Base-by-base conservation (phyloP, 2,888 invertebrate genomes). In the Acanthopleura granulata region DNA sequence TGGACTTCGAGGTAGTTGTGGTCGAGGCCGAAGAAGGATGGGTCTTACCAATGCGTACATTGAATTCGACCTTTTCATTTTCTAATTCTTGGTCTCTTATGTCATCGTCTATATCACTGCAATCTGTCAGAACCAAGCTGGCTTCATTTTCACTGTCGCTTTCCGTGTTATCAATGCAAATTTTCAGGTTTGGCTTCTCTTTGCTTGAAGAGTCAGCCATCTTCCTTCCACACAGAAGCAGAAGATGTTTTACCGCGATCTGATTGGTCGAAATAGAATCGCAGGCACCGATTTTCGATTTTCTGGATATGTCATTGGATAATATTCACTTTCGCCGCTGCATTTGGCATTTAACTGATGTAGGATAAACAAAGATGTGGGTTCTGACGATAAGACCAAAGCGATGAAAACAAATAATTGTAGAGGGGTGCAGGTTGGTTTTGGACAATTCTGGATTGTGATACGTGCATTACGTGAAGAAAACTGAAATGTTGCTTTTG, bases 161-260 rank as follows among this genome's bases (percentile, higher is more conserved):
- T 27, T 81, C 83, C 22, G 81, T 82, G 74, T 88, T 88, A 74
- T 88, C 88, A 30, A 88, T 85, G 77, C 86, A 86, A 75, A 88
- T 88, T 79, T 87, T 88, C 51, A 88, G 80, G 76, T 87, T 88
- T 25, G 87, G 86, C 15, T 87, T 78, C 74, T 83, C 83, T 74
- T 82, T 74, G 77, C 82, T 78, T 29, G 76, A 77, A 4, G 74
- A 74, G 30, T 79, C 80, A 74, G 84, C 86, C 86, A 86, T 86
- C 29, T 79, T 81, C 4, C 11, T 40, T 40, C 9, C 9, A n/a
- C 40, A 6, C 4, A 40, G 40, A 6, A 18, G 57, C 57, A 57
- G n/a, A 57, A 6, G 22, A 57, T n/a, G 18, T n/a, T 57, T 57
- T 57, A 18, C 57, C 6, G n/a, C 4, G n/a, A n/a, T 18, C 57